Evolutionary conservation across 2,113 vertebrate species (phyloP).

Genomic region (Corythornis madagascariensis): DNA sequence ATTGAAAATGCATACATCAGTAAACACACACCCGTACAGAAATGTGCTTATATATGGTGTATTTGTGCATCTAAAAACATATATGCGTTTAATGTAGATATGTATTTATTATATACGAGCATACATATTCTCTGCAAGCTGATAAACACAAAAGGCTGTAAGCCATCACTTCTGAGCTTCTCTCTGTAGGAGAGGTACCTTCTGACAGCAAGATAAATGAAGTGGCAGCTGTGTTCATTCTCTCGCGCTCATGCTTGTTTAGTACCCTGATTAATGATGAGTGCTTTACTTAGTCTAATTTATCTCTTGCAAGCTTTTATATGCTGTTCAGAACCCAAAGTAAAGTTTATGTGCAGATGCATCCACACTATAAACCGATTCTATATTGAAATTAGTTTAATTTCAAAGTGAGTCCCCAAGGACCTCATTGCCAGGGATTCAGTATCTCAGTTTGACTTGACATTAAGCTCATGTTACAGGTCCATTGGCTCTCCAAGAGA

Average conservation of each 20-base stretch:
- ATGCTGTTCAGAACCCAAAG: not conserved
- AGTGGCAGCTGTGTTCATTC: constrained; percentile 65
- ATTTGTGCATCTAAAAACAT: not conserved
- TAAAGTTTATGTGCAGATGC: constrained; percentile 45
- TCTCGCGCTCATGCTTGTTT: constrained; percentile 35
- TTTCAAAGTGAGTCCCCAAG: constrained; percentile 3
- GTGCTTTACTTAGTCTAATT: constrained; percentile 53
- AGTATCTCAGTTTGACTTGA: not conserved
- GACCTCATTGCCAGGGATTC: not conserved
- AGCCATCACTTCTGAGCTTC: constrained; percentile 16
- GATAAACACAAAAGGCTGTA: constrained; percentile 41
- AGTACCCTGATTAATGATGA: constrained; percentile 59
- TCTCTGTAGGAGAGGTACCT: constrained; percentile 39
- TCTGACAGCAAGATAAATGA: constrained; percentile 68
- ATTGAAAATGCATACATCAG: not conserved
- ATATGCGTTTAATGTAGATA: not conserved
- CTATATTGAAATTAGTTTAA: constrained; percentile 43
- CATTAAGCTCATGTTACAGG: not conserved
- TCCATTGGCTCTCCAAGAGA: not conserved
- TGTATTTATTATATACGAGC: not conserved
- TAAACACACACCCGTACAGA: not conserved
- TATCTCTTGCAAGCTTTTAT: constrained; percentile 50
- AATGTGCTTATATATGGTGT: not conserved
- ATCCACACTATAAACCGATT: constrained; percentile 36
- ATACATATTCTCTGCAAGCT: constrained; percentile 2